Evolutionary conservation across 2,888 invertebrate species (phyloP), one percentile per base, ranked within the genome.

Genomic region (Ctena decussata): DNA sequence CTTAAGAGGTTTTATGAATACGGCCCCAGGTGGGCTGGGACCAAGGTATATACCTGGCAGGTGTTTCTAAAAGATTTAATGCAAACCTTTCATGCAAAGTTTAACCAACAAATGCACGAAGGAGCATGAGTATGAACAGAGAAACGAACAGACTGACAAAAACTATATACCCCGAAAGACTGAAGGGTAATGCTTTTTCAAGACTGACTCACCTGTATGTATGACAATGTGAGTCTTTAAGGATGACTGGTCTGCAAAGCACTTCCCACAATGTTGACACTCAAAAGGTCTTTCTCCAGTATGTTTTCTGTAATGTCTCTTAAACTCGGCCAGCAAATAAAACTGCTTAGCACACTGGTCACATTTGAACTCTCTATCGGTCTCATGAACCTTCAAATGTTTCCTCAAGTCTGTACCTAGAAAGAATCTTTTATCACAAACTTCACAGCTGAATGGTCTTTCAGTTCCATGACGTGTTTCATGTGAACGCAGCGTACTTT

Each of bases 171-270:
- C n/a, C n/a, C n/a, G n/a, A n/a, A n/a, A n/a, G n/a, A n/a, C n/a
- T n/a, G n/a, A 60, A 44, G 80, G 3, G 15, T 11, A 11, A 41
- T 41, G 41, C 6, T 11, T 15, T 41, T 41, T 41, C 15, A 41
- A 15, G 15, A 15, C 41, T 41, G 15, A 41, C 41, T 41, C 41
- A 41, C 41, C 41, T 41, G 41, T 41, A 41, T 41, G 41, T 11
- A 94, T 95, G 24, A 93, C 90, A 80, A 89, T 91, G 84, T 95
- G 95, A 18, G 94, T 94, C 79, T 99, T 99, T 72, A 99, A 97
- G 87, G 98, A 98, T 96, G 99, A 99, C 77, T 98, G 98, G 96
- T 99, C 99, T 0, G 99, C 98, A 96, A 99, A 99, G 91, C 98
- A 97, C 96, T 96, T 91, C 98, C 97, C 97, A 96, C 99, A 96